phyloP scores from a whole-genome alignment of 2,888 invertebrate species.

The Acanthosoma haemorrhoidale region DNA sequence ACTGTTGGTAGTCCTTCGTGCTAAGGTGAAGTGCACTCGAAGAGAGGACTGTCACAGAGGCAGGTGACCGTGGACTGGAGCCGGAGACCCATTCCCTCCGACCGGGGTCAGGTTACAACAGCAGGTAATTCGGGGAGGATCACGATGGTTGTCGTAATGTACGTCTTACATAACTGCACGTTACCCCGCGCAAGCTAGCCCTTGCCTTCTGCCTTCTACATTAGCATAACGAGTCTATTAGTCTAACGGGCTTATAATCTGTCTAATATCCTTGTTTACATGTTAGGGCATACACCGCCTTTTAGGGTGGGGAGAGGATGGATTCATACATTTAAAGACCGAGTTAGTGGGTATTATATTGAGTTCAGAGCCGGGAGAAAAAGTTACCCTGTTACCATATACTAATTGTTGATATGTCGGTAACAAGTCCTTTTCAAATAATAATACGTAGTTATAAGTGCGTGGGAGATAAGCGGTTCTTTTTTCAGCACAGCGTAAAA shows the following conservation, averaged over 20 bases:
- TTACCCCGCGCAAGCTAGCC: background rate
- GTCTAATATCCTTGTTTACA: background rate
- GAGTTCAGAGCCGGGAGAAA: too few species aligned
- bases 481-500: too few species aligned
- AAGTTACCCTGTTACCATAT: too few species aligned
- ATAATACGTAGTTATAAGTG: too few species aligned
- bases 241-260: background rate
- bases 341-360: too few species aligned
- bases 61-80: background rate
- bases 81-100: background rate
- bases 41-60: background rate
- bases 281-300: background rate
- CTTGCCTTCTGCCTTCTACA: background rate
- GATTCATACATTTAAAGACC: too few species aligned
- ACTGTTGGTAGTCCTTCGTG: too few species aligned
- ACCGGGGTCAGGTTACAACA: slow-evolving; percentile 23
- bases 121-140: slow-evolving; percentile 16
- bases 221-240: slow-evolving; percentile 22
- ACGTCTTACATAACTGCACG: background rate
- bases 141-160: background rate
- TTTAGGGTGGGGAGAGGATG: too few species aligned
- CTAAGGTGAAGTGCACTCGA: background rate
- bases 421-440: too few species aligned
- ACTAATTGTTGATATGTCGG: too few species aligned
- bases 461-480: too few species aligned